Base-by-base conservation (phyloP, 2,888 invertebrate species). In the Tridacna gigas region DNA sequence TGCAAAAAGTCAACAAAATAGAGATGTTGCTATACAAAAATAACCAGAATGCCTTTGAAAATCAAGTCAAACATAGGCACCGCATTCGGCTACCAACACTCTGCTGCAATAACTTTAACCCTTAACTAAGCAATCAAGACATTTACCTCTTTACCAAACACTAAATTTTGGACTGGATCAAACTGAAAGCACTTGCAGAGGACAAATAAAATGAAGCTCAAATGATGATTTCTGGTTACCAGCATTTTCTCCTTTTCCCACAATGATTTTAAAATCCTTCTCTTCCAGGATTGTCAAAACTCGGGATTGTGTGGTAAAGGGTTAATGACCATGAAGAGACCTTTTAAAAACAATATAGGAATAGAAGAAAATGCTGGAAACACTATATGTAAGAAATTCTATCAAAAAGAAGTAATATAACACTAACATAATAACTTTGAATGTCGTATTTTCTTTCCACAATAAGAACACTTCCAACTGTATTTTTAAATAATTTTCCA, bases 401-500 rank as follows among this genome's bases (percentile, higher is more conserved):
- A 37, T 37, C 37, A 37, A 2, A 37, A 4, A 37, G 2, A 37
- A 37, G 7, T 37, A 37, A 9, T 56, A 56, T 56, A 37, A 63
- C 25, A 63, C 74, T 74, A 60, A 63, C 63, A 74, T 61, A 45
- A 22, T 45, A 45, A 60, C 60, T 74, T 7, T 60, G 60, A 25
- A 60, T 63, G 25, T 63, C 71, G 51, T 71, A 65, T 60, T 79
- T 79, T 71, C 60, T 79, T 26, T 83, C 71, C 25, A 79, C 63
- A 51, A 83, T 37, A 12, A 82, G 37, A 15, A 73, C 76, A 73
- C 79, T 76, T 45, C 79, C 79, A 15, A 76, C 77, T 47, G 73
- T 66, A 61, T 74, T 83, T 65, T 77, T 79, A 63, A 71, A 60
- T 48, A 83, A 18, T 66, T 77, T 75, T 47, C 73, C 79, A 12